Evolutionary conservation across 2,797 vertebrate genomes (phyloP), one percentile per base, ranked within the genome.

Genomic region (Lophura swinhoii): DNA sequence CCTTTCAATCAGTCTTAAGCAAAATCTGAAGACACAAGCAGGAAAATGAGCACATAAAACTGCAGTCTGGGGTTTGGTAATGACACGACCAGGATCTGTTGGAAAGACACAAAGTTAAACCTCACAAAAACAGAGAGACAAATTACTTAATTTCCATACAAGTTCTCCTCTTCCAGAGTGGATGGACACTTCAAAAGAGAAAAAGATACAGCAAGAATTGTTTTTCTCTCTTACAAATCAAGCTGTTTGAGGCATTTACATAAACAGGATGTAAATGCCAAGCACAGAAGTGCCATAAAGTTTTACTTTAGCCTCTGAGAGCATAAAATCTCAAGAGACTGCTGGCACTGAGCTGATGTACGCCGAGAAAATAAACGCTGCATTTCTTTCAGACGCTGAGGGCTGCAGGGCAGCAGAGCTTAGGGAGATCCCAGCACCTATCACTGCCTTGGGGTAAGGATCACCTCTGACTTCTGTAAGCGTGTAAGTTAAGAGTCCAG

Each of bases 111-210:
- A 91, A 88, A 96, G 88, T 70, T 75, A 92, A 94, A 66, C 31
- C 89, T 94, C 92, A 90, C 53, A 84, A 96, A 96, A 95, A 81
- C 71, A 92, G 48, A 74, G 33, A 93, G 84, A 96, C 96, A 96
- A 96, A 96, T 96, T 91, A 95, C 92, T 96, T 95, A 95, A 95
- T 96, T 96, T 95, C 95, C 93, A 96, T 95, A 84, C 91, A 96
- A 96, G 87, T 92, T 95, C 80, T 87, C 74, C 53, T 95, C 89
- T 95, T 84, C 73, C 35, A 82, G 59, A 79, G 37, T 66, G 85
- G 93, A 95, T 96, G 93, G 94, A 94, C 91, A 95, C 92, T 94
- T 96, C 94, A 94, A 96, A 95, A 87, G 92, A 91, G 76, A 90
- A 70, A 93, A 93, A 94, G 91, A 82, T 96, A 95, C 93, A 93